Percentiles rank a stretch among this genome's conserved stretches.
phyloP scores from a whole-genome alignment of 1,140 invertebrate species.

The Mya arenaria region DNA sequence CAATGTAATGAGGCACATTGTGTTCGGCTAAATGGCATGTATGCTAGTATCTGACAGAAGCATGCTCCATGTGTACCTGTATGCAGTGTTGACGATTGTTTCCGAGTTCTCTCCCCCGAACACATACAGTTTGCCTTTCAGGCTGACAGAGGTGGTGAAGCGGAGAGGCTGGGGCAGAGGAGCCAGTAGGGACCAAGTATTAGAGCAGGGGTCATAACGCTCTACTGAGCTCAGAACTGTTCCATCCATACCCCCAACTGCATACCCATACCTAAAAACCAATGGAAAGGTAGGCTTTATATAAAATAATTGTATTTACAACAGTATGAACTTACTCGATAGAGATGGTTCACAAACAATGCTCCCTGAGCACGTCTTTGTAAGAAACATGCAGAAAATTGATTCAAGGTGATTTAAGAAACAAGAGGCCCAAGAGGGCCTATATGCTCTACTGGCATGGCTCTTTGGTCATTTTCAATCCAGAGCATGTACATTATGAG shows the following conservation, averaged over 20 bases:
- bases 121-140: constrained; percentile 75
- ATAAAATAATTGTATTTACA: background rate
- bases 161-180: constrained; percentile 72
- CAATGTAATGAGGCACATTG: too few species aligned
- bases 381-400: too few species aligned
- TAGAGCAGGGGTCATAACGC: constrained; percentile 73
- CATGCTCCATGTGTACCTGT: constrained; percentile 68
- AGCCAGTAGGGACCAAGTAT: constrained; percentile 74
- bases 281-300: background rate
- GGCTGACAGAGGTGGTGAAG: constrained; percentile 74
- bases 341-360: too few species aligned
- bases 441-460: too few species aligned
- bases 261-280: constrained; percentile 74
- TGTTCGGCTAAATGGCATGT: too few species aligned
- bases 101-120: constrained; percentile 75
- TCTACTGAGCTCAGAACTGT: constrained; percentile 74
- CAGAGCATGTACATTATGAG: too few species aligned
- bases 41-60: too few species aligned
- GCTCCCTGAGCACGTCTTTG: too few species aligned
- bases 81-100: constrained; percentile 70
- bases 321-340: background rate
- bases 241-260: constrained; percentile 77
- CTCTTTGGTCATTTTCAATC: too few species aligned
- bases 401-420: too few species aligned
- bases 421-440: too few species aligned